Evolutionary conservation across 1,140 invertebrate species (phyloP), one percentile per base, ranked within the genome.

Genomic region (Cecropterus lyciades): DNA sequence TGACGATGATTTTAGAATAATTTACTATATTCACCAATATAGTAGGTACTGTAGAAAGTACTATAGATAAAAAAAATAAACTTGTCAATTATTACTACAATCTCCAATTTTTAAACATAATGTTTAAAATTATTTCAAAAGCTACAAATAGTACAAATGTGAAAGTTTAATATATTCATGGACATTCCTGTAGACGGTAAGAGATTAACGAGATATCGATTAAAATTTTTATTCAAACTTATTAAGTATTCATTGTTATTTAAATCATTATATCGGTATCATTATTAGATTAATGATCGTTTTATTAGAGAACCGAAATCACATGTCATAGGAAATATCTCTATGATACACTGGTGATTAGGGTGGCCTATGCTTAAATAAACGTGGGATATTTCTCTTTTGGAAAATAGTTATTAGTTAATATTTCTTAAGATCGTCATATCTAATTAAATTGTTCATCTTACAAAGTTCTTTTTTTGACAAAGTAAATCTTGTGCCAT

Each of bases 221-320:
- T 77, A 73, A 51, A 77, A 80, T 65, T 70, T 73, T 80, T 70
- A 67, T 75, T 63, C 67, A 60, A 73, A n/a, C 79, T 79, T 74
- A 83, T 85, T 83, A 80, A 59, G 60, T 82, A 85, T 85, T 85
- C 81, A 85, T 85, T 84, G 78, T 80, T 77, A 79, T 82, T 82
- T 56, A 74, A 75, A 73, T 73, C 64, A 73, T 77, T 77, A 74
- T 74, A 67, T 72, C 17, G 45, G 49, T 67, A 76, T 75, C 69
- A 68, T 76, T 84, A 82, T 79, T 82, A 75, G 73, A 83, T 85
- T 79, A 85, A 83, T 82, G 76, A 76, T 82, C 71, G 60, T 77
- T 73, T 79, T 81, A 80, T 79, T 73, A 77, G 73, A 70, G 27
- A 49, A 65, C 46, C n/a, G 33, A 73, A 71, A 67, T 49, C 67